These are phyloP conservation scores for Stylophora pistillata DNA, from an alignment of 64 coral and sea anemone genomes.

Conservation along the genomic window DNA sequence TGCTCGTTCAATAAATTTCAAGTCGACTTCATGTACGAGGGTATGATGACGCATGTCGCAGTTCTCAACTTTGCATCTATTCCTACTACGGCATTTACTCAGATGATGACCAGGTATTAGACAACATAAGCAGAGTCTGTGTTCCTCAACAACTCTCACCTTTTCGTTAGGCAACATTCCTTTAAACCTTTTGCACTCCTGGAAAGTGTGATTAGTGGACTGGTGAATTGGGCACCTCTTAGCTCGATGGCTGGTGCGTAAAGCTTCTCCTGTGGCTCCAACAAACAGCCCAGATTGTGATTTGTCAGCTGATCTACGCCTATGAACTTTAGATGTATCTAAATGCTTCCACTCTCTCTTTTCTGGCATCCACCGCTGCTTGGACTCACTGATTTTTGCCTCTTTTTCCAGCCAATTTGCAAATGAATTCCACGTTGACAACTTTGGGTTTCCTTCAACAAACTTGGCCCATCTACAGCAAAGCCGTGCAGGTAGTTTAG, in stretches of 20 bases:
- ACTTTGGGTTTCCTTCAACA: constrained; percentile 1
- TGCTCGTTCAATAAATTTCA: constrained; percentile 17
- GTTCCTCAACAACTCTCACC: not conserved
- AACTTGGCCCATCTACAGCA: not conserved
- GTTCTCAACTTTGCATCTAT: not conserved
- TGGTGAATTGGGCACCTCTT: not conserved
- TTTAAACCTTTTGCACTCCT: no score
- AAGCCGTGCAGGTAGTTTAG: not conserved
- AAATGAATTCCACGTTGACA: not conserved
- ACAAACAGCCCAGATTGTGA: not conserved
- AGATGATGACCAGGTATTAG: not conserved
- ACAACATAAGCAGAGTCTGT: not conserved
- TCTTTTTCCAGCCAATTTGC: not conserved
- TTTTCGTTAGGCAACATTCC: no score
- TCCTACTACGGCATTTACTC: constrained; percentile 7
- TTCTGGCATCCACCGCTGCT: no score
- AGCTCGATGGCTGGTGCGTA: not conserved
- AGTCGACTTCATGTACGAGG: constrained; percentile 22
- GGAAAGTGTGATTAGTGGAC: no score
- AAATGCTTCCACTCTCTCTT: no score
- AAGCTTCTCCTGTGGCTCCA: not conserved
- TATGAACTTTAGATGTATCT: not conserved
- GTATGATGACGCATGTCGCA: constrained; percentile 19
- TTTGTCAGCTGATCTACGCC: not conserved
- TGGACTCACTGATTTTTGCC: not conserved